These are phyloP conservation scores for Colistium nudipinnis DNA, from an alignment of 2,113 vertebrate genomes.

Conservation along the genomic window DNA sequence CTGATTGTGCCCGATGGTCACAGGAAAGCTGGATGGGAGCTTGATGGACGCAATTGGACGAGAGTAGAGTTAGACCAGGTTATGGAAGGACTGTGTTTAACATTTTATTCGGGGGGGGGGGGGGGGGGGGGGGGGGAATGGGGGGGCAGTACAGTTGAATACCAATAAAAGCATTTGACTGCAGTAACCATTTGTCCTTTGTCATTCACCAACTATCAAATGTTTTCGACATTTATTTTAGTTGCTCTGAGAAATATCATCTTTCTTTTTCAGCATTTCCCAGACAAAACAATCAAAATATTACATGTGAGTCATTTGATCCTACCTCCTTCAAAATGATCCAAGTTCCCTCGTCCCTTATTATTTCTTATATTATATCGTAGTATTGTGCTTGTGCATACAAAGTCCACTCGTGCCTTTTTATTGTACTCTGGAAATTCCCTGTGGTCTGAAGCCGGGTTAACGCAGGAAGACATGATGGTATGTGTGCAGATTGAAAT, in stretches of 20 bases:
- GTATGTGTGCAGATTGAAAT: constrained; percentile 13
- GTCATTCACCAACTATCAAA: no score
- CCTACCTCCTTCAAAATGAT: neutral
- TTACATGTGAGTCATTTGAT: neutral
- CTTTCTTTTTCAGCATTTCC: neutral
- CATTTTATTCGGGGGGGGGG: neutral
- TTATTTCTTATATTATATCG: no score
- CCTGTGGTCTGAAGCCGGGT: neutral
- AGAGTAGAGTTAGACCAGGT: neutral
- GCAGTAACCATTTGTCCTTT: neutral
- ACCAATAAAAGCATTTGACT: neutral
- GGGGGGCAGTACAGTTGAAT: neutral
- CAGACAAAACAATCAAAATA: no score
- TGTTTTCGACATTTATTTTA: neutral
- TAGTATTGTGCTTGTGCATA: neutral
- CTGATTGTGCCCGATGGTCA: constrained; percentile 9
- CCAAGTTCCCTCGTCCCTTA: no score
- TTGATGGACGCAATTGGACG: neutral
- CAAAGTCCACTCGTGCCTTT: neutral
- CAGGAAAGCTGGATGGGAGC: constrained; percentile 3
- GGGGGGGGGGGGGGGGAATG: no score
- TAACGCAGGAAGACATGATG: neutral
- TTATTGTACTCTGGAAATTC: no score
- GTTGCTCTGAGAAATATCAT: neutral
- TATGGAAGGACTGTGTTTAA: neutral